Conservation (phyloP, 2,113 vertebrate genomes). For the Rhinolophus sinicus region DNA sequence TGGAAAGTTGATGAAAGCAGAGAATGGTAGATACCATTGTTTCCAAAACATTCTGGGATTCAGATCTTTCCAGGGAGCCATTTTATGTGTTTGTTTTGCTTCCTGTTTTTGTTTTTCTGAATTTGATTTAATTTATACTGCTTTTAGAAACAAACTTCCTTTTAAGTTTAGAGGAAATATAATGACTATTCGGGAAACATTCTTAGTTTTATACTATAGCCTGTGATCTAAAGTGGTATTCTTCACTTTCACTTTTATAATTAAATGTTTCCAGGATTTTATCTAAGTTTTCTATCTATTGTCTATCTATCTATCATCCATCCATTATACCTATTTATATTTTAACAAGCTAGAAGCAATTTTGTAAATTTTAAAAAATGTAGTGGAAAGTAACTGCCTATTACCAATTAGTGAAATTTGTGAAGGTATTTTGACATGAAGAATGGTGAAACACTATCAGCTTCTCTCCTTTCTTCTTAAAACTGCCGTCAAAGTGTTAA, state of each 20-base stretch:
- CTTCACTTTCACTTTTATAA: slow-evolving; percentile 2
- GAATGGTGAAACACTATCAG: background rate
- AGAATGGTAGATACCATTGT: background rate
- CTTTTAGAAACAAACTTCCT: background rate
- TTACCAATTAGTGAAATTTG: background rate
- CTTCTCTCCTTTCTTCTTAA: background rate
- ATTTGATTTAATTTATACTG: background rate
- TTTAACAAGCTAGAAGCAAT: background rate
- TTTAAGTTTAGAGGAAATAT: background rate
- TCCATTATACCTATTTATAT: background rate
- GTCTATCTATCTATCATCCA: background rate
- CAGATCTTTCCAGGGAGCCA: background rate
- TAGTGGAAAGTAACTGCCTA: background rate
- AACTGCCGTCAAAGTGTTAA: background rate
- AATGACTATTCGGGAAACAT: background rate
- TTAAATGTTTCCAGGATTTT: background rate
- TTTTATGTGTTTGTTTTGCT: background rate
- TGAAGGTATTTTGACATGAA: background rate
- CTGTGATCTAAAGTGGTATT: background rate
- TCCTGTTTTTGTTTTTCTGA: background rate
- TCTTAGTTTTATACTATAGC: background rate
- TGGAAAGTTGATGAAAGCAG: background rate
- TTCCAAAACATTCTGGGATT: background rate
- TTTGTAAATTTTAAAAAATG: background rate
- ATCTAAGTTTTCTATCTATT: background rate